Percentiles rank a stretch among this genome's conserved stretches.
Conservation (phyloP, 2,797 vertebrate species). For the Catamblyrhynchus diadema region DNA sequence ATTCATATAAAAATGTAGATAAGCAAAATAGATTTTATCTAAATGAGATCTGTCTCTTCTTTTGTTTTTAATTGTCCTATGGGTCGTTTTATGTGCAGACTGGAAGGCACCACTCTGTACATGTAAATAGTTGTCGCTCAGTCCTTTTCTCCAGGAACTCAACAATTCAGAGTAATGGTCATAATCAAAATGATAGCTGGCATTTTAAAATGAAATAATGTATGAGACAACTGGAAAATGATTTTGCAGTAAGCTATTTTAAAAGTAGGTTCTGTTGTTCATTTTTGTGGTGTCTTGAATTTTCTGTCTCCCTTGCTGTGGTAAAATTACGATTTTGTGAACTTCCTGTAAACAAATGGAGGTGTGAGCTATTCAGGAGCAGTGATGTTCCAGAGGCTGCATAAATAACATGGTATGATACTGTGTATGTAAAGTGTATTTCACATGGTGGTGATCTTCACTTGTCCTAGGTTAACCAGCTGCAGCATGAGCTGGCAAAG, state of each 20-base stretch:
- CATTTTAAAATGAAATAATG: not conserved
- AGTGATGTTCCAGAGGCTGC: not conserved
- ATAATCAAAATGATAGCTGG: not conserved
- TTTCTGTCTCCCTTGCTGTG: not conserved
- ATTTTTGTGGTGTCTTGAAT: not conserved
- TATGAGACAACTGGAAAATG: not conserved
- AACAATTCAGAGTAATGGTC: not conserved
- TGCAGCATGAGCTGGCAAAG: constrained; percentile 93
- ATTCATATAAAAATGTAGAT: not conserved
- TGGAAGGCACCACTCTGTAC: not conserved
- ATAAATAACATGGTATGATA: not conserved
- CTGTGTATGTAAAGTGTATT: not conserved
- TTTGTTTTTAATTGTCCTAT: not conserved
- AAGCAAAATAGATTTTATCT: not conserved
- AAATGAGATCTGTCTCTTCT: not conserved
- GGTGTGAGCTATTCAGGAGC: not conserved
- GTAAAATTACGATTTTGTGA: not conserved
- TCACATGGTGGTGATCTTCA: not conserved
- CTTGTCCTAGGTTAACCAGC: constrained; percentile 86
- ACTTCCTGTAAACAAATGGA: not conserved
- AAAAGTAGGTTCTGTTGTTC: not conserved
- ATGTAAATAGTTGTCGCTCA: not conserved
- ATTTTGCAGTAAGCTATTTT: not conserved
- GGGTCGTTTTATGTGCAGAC: not conserved
- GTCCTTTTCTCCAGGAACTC: not conserved